A percentile compares a stretch with the other conserved stretches of the same genome.
These are phyloP conservation scores for Scomber scombrus DNA, from an alignment of 2,113 vertebrate genomes.

Conservation along the genomic window DNA sequence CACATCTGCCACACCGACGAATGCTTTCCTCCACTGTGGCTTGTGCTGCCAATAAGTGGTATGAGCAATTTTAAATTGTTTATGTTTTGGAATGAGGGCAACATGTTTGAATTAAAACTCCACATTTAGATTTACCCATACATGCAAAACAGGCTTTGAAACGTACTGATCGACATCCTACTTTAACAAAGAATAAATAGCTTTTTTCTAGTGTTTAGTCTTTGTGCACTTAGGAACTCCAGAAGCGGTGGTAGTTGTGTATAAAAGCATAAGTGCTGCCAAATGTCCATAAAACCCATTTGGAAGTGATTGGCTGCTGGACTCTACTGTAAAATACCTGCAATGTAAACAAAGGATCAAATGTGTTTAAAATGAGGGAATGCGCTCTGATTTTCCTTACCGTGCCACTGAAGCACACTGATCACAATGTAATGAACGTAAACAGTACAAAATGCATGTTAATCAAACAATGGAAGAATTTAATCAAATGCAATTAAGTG, in stretches of 20 bases:
- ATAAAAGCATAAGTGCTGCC: slow-evolving; percentile 34
- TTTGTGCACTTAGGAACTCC: slow-evolving; percentile 28
- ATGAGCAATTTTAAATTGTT: background rate
- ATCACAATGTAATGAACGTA: slow-evolving; percentile 33
- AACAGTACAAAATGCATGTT: background rate
- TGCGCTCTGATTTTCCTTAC: slow-evolving; percentile 8
- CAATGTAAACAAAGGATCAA: slow-evolving; percentile 52
- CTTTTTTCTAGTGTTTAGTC: slow-evolving; percentile 50
- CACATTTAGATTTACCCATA: background rate
- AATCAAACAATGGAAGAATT: background rate
- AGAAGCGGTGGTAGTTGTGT: slow-evolving; percentile 20
- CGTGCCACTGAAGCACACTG: slow-evolving; percentile 9
- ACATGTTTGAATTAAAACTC: background rate
- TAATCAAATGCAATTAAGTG: background rate
- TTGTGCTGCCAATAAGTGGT: background rate
- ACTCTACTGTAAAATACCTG: slow-evolving; percentile 8
- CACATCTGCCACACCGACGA: slow-evolving; percentile 10
- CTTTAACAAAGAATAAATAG: slow-evolving; percentile 31
- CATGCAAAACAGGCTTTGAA: background rate
- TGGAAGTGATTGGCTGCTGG: slow-evolving; percentile 32
- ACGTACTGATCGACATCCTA: background rate
- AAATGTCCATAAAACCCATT: slow-evolving; percentile 45
- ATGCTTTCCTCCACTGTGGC: background rate
- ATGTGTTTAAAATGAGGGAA: background rate
- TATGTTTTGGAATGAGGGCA: background rate